phyloP scores from a whole-genome alignment of 2,113 vertebrate species.

The Eretmodus cyanostictus region DNA sequence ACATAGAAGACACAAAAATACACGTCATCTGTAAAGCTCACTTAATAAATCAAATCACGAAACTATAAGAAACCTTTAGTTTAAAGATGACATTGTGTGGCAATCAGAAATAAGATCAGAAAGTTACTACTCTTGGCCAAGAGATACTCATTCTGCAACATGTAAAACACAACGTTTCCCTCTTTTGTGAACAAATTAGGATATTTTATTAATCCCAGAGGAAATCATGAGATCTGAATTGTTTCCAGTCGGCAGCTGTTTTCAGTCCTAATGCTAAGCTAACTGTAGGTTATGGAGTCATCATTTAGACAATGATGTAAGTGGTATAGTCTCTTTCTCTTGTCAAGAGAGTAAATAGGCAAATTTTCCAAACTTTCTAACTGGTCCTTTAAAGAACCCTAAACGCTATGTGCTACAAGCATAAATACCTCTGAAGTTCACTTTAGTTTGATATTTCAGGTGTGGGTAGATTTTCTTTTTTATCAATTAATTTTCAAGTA shows the following conservation, averaged over 20 bases:
- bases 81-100: neutral
- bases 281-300: neutral
- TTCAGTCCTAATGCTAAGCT: neutral
- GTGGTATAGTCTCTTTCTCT: neutral
- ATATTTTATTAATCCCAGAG: neutral
- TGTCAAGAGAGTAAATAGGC: neutral
- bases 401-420: constrained; percentile 20
- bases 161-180: neutral
- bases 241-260: neutral
- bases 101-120: neutral
- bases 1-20: neutral
- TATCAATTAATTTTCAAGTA: constrained; percentile 19
- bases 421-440: neutral
- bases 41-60: neutral
- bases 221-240: neutral
- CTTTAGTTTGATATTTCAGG: constrained; percentile 9
- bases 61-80: neutral
- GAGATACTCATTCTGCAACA: neutral
- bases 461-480: neutral
- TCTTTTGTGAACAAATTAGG: neutral
- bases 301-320: neutral
- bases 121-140: neutral
- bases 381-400: neutral
- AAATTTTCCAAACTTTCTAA: neutral
- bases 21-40: neutral